Conservation (phyloP, 2,888 invertebrate species). For the Uropetala carovei region DNA sequence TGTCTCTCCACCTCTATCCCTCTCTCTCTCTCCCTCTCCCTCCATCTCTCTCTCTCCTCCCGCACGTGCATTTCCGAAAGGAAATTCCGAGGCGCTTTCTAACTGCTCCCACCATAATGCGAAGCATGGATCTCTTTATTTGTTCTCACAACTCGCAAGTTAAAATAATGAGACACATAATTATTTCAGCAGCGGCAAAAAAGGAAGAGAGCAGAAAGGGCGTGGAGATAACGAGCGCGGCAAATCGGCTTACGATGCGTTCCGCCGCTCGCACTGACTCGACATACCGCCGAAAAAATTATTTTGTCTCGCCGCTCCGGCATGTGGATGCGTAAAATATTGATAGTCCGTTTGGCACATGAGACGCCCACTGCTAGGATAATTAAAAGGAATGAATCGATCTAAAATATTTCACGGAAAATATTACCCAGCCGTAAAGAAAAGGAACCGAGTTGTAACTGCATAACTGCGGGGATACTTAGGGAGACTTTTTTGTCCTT, state of each 20-base stretch:
- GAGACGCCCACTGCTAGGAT: not conserved
- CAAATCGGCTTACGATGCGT: not conserved
- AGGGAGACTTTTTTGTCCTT: not conserved
- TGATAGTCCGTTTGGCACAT: not conserved
- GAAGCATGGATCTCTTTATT: not conserved
- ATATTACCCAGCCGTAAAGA: not conserved
- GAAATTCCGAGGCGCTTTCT: not conserved
- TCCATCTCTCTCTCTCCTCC: not conserved
- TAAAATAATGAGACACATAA: slow-evolving; percentile 23
- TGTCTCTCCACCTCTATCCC: not conserved
- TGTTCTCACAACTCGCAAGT: not conserved
- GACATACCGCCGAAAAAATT: not conserved
- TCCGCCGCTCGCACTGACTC: not conserved
- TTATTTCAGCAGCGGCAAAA: not conserved
- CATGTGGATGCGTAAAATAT: not conserved
- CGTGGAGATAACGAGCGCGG: not conserved
- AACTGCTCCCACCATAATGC: not conserved
- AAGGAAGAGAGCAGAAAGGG: not conserved
- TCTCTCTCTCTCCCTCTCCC: not conserved
- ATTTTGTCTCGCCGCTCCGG: not conserved
- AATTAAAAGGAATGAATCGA: not conserved
- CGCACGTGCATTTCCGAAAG: not conserved
- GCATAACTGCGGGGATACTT: not conserved
- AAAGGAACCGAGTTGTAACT: not conserved
- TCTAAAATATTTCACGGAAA: not conserved